phyloP scores from a whole-genome alignment of 2,113 vertebrate species.

The Limanda limanda region DNA sequence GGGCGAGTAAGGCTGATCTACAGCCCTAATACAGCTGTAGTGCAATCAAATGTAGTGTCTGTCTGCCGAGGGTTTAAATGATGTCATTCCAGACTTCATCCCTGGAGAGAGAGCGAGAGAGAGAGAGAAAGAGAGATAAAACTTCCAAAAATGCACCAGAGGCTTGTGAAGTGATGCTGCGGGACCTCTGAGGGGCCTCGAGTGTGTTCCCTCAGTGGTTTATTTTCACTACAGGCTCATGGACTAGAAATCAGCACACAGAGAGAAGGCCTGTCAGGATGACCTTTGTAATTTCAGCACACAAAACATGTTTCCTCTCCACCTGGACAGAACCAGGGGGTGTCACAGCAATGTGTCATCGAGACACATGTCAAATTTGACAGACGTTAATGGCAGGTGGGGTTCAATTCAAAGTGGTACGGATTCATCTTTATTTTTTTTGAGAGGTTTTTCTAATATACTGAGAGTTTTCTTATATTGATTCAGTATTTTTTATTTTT shows the following conservation, averaged over 20 bases:
- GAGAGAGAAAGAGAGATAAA: slow-evolving; percentile 8
- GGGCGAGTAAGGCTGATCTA: slow-evolving; percentile 46
- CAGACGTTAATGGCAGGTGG: too few species aligned
- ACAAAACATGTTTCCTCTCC: neutral
- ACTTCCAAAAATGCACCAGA: slow-evolving; percentile 13
- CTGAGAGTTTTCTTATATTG: too few species aligned
- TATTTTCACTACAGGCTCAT: neutral
- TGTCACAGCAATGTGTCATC: neutral
- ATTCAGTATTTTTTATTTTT: too few species aligned
- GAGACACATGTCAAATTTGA: too few species aligned
- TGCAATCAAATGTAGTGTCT: slow-evolving; percentile 42
- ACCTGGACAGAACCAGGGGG: too few species aligned
- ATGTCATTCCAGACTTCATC: slow-evolving; percentile 29
- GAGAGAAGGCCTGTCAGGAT: neutral
- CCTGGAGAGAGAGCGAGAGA: slow-evolving; percentile 5
- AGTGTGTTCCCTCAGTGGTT: neutral
- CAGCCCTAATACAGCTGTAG: slow-evolving; percentile 34
- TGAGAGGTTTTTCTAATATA: too few species aligned
- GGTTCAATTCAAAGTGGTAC: too few species aligned
- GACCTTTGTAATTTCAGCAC: neutral
- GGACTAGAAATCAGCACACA: neutral
- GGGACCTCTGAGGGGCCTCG: slow-evolving; percentile 11
- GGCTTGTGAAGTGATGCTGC: slow-evolving; percentile 3
- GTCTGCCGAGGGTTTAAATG: slow-evolving; percentile 47
- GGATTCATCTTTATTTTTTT: too few species aligned